These are phyloP conservation scores for Emydoidea blandingii DNA, from an alignment of 2,797 vertebrate species.

Conservation along the genomic window DNA sequence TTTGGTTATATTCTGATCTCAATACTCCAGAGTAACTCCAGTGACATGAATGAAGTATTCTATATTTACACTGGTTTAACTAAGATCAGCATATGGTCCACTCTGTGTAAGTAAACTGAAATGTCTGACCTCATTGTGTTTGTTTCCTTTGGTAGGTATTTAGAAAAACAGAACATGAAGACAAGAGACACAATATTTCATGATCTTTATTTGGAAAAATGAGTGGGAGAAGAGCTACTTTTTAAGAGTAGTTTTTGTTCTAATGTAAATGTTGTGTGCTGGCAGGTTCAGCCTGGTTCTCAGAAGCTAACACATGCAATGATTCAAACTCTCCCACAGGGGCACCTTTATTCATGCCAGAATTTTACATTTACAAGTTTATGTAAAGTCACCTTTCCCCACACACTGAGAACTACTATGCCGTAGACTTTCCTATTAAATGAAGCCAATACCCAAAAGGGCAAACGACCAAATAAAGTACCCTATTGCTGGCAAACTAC, in stretches of 20 bases:
- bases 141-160: background rate
- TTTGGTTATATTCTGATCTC: background rate
- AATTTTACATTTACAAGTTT: constrained; percentile 65
- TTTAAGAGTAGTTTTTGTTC: constrained; percentile 1
- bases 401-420: constrained; percentile 19
- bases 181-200: background rate
- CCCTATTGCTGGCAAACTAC: constrained; percentile 4
- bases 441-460: constrained; percentile 38
- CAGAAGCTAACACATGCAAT: constrained; percentile 19
- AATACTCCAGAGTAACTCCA: background rate
- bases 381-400: constrained; percentile 62
- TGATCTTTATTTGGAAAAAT: background rate
- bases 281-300: background rate
- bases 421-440: constrained; percentile 39
- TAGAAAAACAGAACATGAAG: background rate
- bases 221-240: background rate
- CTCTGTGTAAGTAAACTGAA: background rate
- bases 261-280: background rate
- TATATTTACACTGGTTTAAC: background rate
- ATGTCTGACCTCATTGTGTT: background rate
- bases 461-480: background rate
- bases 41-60: background rate
- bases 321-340: background rate
- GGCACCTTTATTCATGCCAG: background rate
- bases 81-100: background rate